A percentile compares a stretch with the other conserved stretches of the same genome.
phyloP scores from a whole-genome alignment of 2,888 invertebrate species.

The Nudaria mundana region DNA sequence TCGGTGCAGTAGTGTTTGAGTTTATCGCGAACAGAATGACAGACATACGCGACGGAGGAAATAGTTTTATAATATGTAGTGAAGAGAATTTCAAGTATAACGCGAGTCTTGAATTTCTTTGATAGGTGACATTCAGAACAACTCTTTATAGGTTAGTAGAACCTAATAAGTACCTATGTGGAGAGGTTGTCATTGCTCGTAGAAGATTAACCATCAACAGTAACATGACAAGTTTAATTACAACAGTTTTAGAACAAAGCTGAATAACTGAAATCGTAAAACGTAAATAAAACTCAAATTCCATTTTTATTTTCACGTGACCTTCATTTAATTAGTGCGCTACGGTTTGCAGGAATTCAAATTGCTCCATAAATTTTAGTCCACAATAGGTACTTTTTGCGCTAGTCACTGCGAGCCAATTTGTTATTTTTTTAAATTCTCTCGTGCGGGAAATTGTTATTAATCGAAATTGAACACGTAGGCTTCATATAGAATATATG shows the following conservation, averaged over 20 bases:
- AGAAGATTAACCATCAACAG: too few species aligned
- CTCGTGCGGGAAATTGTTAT: neutral
- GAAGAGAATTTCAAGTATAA: too few species aligned
- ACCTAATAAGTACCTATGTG: too few species aligned
- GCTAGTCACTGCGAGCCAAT: slow-evolving; percentile 1
- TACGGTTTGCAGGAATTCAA: slow-evolving; percentile 14
- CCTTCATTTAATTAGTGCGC: slow-evolving; percentile 23
- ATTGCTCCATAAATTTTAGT: slow-evolving; percentile 23
- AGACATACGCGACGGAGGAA: too few species aligned
- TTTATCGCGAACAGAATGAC: too few species aligned
- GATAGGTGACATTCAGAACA: too few species aligned
- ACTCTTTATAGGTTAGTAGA: too few species aligned
- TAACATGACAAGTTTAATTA: too few species aligned
- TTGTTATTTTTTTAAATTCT: slow-evolving; percentile 3
- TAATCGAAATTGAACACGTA: neutral
- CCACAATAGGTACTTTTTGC: slow-evolving; percentile 8
- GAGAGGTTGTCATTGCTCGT: too few species aligned
- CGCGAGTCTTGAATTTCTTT: too few species aligned
- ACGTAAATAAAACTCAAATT: slow-evolving; percentile 15
- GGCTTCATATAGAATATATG: neutral
- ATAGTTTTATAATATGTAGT: too few species aligned
- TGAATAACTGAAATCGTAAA: neutral
- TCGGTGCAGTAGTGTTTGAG: too few species aligned
- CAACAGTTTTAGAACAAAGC: neutral
- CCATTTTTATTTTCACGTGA: slow-evolving; percentile 19